Conservation (phyloP, 2,113 vertebrate genomes). For the Podocnemis expansa region DNA sequence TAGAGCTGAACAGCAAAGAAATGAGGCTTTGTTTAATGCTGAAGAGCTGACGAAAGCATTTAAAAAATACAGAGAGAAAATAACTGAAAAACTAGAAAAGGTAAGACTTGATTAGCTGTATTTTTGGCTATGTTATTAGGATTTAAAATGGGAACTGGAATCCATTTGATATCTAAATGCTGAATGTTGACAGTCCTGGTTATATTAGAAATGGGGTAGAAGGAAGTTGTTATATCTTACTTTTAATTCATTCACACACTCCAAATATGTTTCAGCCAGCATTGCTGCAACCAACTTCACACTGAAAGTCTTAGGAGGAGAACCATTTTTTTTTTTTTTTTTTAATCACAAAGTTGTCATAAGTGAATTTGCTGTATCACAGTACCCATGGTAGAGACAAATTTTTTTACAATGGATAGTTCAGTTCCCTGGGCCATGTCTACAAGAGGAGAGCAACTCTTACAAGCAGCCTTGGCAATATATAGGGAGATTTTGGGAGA, state of each 20-base stretch:
- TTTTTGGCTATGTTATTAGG: neutral
- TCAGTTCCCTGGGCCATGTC: neutral
- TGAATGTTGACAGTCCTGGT: neutral
- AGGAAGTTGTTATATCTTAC: neutral
- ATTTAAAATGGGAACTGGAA: neutral
- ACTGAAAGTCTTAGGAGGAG: neutral
- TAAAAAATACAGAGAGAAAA: constrained; percentile 85
- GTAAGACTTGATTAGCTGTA: constrained; percentile 64
- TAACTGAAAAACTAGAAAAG: constrained; percentile 84
- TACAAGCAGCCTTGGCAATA: neutral
- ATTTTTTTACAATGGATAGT: neutral
- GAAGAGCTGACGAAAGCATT: constrained; percentile 89
- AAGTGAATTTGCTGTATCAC: neutral
- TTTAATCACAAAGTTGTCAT: neutral
- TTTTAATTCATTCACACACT: neutral
- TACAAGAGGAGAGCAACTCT: neutral
- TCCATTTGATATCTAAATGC: neutral
- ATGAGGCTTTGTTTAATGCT: constrained; percentile 88
- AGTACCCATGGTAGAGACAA: neutral
- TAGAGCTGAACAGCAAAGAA: constrained; percentile 92
- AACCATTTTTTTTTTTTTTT: neutral
- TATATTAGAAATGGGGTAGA: neutral
- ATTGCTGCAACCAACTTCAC: neutral
- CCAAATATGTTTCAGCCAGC: neutral
- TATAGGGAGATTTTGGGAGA: neutral